Conservation (phyloP, 2,888 invertebrate species). For the Priocnemis perturbator region DNA sequence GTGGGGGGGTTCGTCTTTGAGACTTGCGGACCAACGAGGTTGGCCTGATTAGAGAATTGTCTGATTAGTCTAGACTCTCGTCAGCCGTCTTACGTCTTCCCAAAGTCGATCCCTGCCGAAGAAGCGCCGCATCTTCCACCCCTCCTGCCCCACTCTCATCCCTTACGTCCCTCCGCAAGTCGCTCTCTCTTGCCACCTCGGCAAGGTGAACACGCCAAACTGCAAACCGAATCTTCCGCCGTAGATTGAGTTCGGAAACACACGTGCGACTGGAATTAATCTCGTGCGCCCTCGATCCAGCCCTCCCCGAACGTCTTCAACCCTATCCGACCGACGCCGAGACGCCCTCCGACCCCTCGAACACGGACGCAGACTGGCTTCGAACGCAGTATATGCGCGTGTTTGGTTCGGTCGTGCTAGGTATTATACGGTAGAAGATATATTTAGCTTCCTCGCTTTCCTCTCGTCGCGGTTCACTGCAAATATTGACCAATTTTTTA, state of each 20-base stretch:
- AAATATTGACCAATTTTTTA: too few relatives aligned
- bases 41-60: conserved; percentile 59
- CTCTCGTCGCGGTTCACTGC: too few relatives aligned
- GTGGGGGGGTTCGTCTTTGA: conserved; percentile 29
- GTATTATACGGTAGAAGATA: too few relatives aligned
- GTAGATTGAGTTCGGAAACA: conserved; percentile 66
- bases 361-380: too few relatives aligned
- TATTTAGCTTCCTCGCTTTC: too few relatives aligned
- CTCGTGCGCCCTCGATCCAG: conserved; percentile 36
- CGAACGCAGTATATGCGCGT: too few relatives aligned
- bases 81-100: conserved; percentile 21
- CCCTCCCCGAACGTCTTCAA: conserved; percentile 11
- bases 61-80: conserved; percentile 52
- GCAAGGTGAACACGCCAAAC: conserved; percentile 44
- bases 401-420: too few relatives aligned
- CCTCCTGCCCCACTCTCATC: neutral
- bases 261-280: conserved; percentile 63
- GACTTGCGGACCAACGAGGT: conserved; percentile 44
- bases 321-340: too few relatives aligned
- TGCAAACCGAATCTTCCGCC: conserved; percentile 62
- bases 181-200: conserved; percentile 13
- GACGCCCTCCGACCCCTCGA: conserved; percentile 1
- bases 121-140: conserved; percentile 16
- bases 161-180: neutral
- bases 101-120: conserved; percentile 12